These are phyloP conservation scores for Menura novaehollandiae DNA, from an alignment of 2,113 vertebrate genomes.

Conservation along the genomic window DNA sequence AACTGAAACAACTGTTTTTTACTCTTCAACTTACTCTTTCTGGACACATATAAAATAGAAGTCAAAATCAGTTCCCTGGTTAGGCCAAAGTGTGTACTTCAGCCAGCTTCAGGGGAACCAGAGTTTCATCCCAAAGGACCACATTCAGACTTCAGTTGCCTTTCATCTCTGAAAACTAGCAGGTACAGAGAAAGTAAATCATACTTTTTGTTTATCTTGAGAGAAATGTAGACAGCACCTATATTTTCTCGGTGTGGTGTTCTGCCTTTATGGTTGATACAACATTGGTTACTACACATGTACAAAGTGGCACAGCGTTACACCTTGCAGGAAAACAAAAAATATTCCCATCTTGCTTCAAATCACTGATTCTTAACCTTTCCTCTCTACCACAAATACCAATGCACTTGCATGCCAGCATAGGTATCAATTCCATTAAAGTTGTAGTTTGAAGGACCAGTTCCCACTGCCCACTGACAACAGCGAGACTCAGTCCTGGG, in stretches of 20 bases:
- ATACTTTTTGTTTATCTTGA: neutral
- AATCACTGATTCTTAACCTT: neutral
- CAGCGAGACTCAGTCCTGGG: rapidly evolving
- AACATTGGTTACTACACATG: neutral
- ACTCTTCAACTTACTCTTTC: neutral
- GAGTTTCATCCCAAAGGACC: neutral
- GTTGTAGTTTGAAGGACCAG: neutral
- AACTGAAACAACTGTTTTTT: neutral
- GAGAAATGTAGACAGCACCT: neutral
- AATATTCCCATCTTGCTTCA: neutral
- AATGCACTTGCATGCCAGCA: neutral
- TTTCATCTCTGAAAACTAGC: neutral
- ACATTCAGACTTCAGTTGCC: neutral
- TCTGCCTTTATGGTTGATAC: neutral
- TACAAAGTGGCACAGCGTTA: neutral
- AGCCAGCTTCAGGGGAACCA: neutral
- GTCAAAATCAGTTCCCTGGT: neutral
- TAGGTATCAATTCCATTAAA: neutral
- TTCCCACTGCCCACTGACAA: neutral
- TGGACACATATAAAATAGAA: neutral
- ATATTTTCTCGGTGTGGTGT: neutral
- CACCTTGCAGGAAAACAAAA: neutral
- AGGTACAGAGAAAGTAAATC: neutral
- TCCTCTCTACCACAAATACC: neutral
- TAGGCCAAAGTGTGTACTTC: neutral